phyloP scores from a whole-genome alignment of 2,888 invertebrate species.

The Fragum whitleyi region DNA sequence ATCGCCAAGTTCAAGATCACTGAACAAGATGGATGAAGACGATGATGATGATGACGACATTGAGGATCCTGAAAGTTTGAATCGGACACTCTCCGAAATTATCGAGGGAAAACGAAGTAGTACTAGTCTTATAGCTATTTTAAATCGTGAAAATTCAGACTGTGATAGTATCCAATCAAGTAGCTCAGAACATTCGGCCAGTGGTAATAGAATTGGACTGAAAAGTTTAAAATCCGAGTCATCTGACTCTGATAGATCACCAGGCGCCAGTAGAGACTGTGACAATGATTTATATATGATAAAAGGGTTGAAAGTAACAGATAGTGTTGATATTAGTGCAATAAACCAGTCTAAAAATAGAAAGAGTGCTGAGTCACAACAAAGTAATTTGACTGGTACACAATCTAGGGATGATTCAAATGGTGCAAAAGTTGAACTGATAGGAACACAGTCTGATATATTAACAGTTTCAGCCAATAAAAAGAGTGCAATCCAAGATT shows the following conservation, averaged over 20 bases:
- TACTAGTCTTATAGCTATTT: slow-evolving; percentile 57
- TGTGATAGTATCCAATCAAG: slow-evolving; percentile 64
- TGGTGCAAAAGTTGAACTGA: not conserved
- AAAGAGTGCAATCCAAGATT: slow-evolving; percentile 10
- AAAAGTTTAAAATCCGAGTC: slow-evolving; percentile 7
- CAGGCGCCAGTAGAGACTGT: not conserved
- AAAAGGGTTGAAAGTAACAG: not conserved
- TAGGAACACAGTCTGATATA: slow-evolving; percentile 28
- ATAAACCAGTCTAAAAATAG: slow-evolving; percentile 41
- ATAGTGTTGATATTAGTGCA: slow-evolving; percentile 41
- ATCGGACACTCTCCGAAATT: slow-evolving; percentile 79
- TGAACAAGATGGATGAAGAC: slow-evolving; percentile 64
- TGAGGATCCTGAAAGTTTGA: slow-evolving; percentile 78
- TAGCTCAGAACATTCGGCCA: slow-evolving; percentile 54
- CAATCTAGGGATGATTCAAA: slow-evolving; percentile 10
- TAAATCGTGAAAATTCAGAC: slow-evolving; percentile 62
- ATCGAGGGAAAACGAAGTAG: slow-evolving; percentile 76
- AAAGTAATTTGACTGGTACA: slow-evolving; percentile 36
- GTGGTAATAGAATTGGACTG: not conserved
- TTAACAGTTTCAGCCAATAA: not conserved
- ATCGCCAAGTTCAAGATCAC: slow-evolving; percentile 39
- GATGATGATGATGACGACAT: slow-evolving; percentile 76
- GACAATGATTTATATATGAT: not conserved
- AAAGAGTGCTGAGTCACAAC: slow-evolving; percentile 28
- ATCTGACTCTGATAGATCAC: not conserved